These are phyloP conservation scores for Brachionus angularis DNA, from an alignment of 1,140 invertebrate species.

Conservation along the genomic window DNA sequence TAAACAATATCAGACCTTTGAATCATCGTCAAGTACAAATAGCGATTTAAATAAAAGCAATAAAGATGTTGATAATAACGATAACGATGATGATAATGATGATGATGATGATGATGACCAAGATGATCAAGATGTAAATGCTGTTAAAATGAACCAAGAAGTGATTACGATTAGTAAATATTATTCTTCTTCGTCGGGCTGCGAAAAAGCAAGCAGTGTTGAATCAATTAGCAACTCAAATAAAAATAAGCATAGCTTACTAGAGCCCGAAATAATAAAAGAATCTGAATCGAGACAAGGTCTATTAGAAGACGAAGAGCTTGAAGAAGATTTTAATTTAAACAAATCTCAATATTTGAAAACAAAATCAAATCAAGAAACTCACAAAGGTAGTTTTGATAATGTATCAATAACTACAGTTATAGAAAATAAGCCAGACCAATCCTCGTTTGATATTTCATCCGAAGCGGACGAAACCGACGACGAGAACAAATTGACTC, in stretches of 20 bases:
- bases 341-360: not conserved
- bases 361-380: not conserved
- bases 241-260: not conserved
- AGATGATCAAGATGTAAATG: constrained; percentile 15
- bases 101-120: not conserved
- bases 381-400: not conserved
- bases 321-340: not conserved
- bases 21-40: constrained; percentile 11
- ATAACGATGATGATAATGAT: not conserved
- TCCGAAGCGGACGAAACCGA: constrained; percentile 35
- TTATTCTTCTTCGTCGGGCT: not conserved
- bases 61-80: not conserved
- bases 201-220: not conserved
- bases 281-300: constrained; percentile 25
- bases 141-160: not conserved
- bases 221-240: not conserved
- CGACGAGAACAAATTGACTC: constrained; percentile 8
- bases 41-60: not conserved
- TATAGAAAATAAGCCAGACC: not conserved
- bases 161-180: not conserved
- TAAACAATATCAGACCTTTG: constrained; percentile 43
- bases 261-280: not conserved
- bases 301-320: constrained; percentile 19
- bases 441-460: constrained; percentile 1
- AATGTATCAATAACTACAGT: constrained; percentile 27